Percentiles rank a stretch among this genome's conserved stretches.
Conservation (phyloP, 2,888 invertebrate genomes). For the Rhogogaster chlorosoma region DNA sequence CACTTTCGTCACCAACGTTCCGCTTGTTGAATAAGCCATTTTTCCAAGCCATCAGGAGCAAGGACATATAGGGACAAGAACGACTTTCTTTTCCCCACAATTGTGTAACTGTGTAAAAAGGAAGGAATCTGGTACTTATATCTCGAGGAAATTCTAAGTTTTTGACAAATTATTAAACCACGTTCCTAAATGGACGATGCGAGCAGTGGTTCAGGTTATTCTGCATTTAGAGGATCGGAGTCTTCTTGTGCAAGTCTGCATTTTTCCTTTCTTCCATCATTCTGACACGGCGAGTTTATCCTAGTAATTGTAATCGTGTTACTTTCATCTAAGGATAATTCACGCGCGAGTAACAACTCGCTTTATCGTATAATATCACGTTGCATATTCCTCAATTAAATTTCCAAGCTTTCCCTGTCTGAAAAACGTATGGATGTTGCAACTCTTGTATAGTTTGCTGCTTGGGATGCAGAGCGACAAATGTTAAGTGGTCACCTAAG, state of each 20-base stretch:
- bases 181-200: background rate
- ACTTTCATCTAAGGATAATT: slow-evolving; percentile 40
- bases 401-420: slow-evolving; percentile 64
- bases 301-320: slow-evolving; percentile 40
- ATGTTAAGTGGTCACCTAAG: slow-evolving; percentile 50
- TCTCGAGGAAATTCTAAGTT: background rate
- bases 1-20: slow-evolving; percentile 36
- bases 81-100: slow-evolving; percentile 20
- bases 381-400: slow-evolving; percentile 60
- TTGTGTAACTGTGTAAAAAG: background rate
- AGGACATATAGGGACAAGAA: background rate
- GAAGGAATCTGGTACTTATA: background rate
- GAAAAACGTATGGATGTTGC: slow-evolving; percentile 14
- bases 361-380: slow-evolving; percentile 41
- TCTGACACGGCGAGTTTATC: slow-evolving; percentile 22
- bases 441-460: slow-evolving; percentile 49
- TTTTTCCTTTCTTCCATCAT: background rate
- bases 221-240: background rate
- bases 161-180: background rate
- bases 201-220: background rate
- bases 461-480: slow-evolving; percentile 61
- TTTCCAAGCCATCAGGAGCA: slow-evolving; percentile 37
- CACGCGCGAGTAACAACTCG: background rate
- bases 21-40: slow-evolving; percentile 20
- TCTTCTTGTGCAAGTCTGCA: background rate